Evolutionary conservation across 2,113 vertebrate genomes (phyloP).

Genomic region (Phodopus roborovskii): DNA sequence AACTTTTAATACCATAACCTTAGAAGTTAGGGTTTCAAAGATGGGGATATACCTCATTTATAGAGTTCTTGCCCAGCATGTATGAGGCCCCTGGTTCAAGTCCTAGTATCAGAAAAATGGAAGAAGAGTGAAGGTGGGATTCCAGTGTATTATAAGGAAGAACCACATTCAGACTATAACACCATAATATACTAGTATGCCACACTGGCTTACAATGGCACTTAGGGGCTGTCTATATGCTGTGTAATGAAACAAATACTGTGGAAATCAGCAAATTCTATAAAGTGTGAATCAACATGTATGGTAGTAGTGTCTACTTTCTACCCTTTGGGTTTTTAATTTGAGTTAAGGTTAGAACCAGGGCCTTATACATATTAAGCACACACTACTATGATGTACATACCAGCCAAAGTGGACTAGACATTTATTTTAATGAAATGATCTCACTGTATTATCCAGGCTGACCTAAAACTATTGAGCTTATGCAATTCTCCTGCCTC

Average conservation of each 20-base stretch:
- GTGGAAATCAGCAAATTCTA: background rate
- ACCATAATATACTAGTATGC: background rate
- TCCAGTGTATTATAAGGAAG: background rate
- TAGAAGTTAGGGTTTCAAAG: background rate
- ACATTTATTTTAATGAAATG: background rate
- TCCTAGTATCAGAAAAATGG: background rate
- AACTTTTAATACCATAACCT: background rate
- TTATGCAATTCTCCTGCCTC: background rate
- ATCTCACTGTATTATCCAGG: background rate
- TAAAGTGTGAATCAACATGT: background rate
- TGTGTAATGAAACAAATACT: background rate
- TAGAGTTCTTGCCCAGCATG: background rate
- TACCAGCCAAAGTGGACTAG: background rate
- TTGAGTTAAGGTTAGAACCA: background rate
- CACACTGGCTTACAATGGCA: background rate
- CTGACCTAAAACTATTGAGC: background rate
- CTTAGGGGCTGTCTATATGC: background rate
- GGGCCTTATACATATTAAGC: background rate
- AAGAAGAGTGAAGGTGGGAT: background rate
- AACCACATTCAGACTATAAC: background rate
- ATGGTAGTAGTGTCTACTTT: background rate
- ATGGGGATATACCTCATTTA: background rate
- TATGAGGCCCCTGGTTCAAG: background rate
- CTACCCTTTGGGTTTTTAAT: background rate
- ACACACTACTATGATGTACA: background rate